Evolutionary conservation across 2,113 vertebrate genomes (phyloP), one percentile per base, ranked within the genome.

Genomic region (Sylvia atricapilla): DNA sequence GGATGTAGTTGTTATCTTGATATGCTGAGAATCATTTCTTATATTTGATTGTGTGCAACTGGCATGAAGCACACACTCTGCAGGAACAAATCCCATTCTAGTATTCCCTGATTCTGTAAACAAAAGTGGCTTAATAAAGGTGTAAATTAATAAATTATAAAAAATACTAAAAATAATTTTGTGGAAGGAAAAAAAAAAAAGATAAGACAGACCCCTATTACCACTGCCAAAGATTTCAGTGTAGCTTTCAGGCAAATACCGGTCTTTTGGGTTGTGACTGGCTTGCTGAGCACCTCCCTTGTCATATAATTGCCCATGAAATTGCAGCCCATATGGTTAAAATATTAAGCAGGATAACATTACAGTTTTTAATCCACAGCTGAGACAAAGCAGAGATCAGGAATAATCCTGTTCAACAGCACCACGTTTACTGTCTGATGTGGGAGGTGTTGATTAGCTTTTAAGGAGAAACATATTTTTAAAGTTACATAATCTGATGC

Each of bases 371-470:
- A 95, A 97, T 97, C 95, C 95, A 90, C 78, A 95, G 68, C 72
- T 97, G 96, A 97, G 97, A 95, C 96, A 95, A 96, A 97, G 96
- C 88, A 93, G 92, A 95, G 94, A 95, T 95, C 94, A 93, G 88
- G 84, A 94, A 82, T 97, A 97, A 97, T 96, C 93, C 95, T 87
- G 82, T 89, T 96, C 95, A 92, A 88, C 85, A 94, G 72, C 72
- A 92, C 90, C 33, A 88, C 37, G 0, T 90, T 97, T 96, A 87
- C 94, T 92, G 94, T 96, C 94, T 97, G 90, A 97, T 96, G 96
- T 95, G 93, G 89, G 85, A 96, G 93, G 94, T 93, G 83, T 84
- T 95, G 96, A 95, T 96, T 93, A 95, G 88, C 68, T 96, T 96
- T 95, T 97, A 97, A 97, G 91, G 69, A 93, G 95, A 96, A 97